These are phyloP conservation scores for Hirundichthys speculiger DNA, from an alignment of 2,113 vertebrate species.

Conservation along the genomic window DNA sequence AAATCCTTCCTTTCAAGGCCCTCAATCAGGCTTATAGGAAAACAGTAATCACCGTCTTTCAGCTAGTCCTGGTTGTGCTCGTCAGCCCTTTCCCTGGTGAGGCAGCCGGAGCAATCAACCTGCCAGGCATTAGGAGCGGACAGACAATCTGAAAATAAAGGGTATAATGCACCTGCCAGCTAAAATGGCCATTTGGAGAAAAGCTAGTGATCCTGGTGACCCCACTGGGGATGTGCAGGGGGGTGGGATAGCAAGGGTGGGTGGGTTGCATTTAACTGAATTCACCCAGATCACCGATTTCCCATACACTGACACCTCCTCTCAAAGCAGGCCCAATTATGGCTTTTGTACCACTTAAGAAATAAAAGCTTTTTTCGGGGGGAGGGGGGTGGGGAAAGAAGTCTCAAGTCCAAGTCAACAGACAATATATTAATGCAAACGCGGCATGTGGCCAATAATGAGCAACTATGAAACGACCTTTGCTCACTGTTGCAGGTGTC, in stretches of 20 bases:
- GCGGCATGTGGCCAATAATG: slow-evolving; percentile 76
- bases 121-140: slow-evolving; percentile 99
- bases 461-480: slow-evolving; percentile 77
- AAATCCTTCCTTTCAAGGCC: slow-evolving; percentile 99
- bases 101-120: slow-evolving; percentile 99
- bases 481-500: slow-evolving; percentile 76
- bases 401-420: slow-evolving; percentile 87
- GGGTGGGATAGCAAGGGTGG: slow-evolving; percentile 39
- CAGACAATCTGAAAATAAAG: slow-evolving; percentile 99
- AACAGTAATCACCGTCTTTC: slow-evolving; percentile 99
- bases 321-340: slow-evolving; percentile 99
- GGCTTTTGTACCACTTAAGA: slow-evolving; percentile 99
- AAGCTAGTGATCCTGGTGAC: slow-evolving; percentile 99
- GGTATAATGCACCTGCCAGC: slow-evolving; percentile 99
- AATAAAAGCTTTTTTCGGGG: slow-evolving; percentile 91
- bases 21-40: slow-evolving; percentile 99
- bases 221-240: slow-evolving; percentile 84
- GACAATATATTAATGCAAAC: slow-evolving; percentile 88
- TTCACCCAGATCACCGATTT: slow-evolving; percentile 96
- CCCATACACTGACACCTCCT: slow-evolving; percentile 96
- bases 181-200: slow-evolving; percentile 99
- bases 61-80: slow-evolving; percentile 92
- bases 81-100: slow-evolving; percentile 97
- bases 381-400: slow-evolving; percentile 66
- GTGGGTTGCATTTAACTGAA: slow-evolving; percentile 92